A percentile compares a stretch with the other conserved stretches of the same genome.
Conservation (phyloP, 1,140 invertebrate genomes). For the Monomorium pharaonis region DNA sequence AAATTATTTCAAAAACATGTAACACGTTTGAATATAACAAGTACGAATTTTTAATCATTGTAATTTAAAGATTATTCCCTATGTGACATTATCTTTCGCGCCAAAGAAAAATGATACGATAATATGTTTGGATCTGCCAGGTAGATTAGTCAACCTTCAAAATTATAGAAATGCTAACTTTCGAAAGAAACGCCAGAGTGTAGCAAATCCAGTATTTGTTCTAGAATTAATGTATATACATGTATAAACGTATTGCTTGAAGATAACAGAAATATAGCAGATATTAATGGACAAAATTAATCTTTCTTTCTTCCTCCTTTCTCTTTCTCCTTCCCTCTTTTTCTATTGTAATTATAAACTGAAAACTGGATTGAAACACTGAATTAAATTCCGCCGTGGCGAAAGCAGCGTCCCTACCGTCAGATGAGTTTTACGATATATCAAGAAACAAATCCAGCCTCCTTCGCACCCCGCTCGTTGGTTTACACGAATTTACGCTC, state of each 20-base stretch:
- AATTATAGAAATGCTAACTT: not conserved
- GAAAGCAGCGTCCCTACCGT: not conserved
- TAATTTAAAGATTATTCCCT: not conserved
- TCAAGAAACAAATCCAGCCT: not conserved
- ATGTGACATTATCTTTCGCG: not conserved
- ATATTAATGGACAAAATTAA: not conserved
- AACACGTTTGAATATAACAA: not conserved
- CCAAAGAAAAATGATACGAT: not conserved
- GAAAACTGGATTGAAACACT: not conserved
- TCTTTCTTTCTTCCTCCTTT: not conserved
- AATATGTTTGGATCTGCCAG: not conserved
- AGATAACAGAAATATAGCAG: not conserved
- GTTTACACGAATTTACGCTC: constrained; percentile 21
- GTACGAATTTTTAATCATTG: not conserved
- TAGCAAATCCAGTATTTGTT: too few species aligned
- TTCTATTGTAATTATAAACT: not conserved
- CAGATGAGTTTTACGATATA: not conserved
- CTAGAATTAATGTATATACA: too few species aligned
- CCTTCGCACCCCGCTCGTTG: not conserved
- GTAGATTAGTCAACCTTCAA: not conserved
- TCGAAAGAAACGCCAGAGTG: not conserved
- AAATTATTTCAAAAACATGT: too few species aligned
- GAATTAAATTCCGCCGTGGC: not conserved
- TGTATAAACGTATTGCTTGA: not conserved
- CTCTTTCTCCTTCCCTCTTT: not conserved